A percentile compares a stretch with the other conserved stretches of the same genome.
Evolutionary conservation across 2,113 vertebrate genomes (phyloP).

Genomic region (Tragelaphus imberbis): DNA sequence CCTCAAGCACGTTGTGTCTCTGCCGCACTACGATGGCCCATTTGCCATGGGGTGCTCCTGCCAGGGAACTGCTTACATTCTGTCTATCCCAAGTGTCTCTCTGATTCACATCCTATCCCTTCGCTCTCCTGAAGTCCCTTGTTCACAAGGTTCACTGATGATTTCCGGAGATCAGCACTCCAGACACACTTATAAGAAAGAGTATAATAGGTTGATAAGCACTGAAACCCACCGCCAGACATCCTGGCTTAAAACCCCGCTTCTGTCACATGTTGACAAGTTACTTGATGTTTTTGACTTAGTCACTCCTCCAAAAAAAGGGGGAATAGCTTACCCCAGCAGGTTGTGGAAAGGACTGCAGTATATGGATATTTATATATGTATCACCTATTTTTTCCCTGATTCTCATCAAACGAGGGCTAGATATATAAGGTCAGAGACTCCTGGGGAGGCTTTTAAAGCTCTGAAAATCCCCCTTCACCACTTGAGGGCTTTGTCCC

Average conservation of each 20-base stretch:
- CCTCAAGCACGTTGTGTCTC: neutral
- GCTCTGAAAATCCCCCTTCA: neutral
- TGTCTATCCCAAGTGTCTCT: neutral
- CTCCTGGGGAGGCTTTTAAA: neutral
- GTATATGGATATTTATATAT: neutral
- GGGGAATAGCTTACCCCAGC: neutral
- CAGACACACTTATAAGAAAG: neutral
- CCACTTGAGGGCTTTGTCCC: neutral
- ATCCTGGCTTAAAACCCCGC: neutral
- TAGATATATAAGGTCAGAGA: neutral
- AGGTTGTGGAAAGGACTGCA: neutral
- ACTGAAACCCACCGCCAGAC: neutral
- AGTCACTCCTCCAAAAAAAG: neutral
- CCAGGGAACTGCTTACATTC: conserved; percentile 1
- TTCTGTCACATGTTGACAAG: neutral
- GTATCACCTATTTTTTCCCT: neutral
- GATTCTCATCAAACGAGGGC: neutral
- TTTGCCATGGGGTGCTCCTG: neutral
- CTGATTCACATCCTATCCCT: conserved; percentile 26
- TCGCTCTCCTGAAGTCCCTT: neutral
- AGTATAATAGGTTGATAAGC: neutral
- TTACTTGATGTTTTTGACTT: neutral
- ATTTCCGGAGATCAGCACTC: neutral
- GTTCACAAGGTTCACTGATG: neutral
- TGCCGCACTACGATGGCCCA: fast-evolving